Evolutionary conservation across 2,113 vertebrate species (phyloP), one percentile per base, ranked within the genome.

Genomic region (Pandion haliaetus): DNA sequence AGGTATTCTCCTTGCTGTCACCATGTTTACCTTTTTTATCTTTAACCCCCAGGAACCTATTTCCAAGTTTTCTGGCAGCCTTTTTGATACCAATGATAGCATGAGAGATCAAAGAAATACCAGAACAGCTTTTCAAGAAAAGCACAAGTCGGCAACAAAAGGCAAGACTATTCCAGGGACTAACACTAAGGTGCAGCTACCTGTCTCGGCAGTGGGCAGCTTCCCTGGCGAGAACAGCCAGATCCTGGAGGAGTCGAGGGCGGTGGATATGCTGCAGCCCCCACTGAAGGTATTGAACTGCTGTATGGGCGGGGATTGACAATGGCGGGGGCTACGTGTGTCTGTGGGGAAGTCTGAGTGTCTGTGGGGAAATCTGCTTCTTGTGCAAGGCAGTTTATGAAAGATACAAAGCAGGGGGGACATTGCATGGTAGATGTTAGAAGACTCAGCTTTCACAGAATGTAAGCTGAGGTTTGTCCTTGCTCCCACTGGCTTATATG

Each of bases 1-100:
- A 40, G 36, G 11, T 57, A n/a, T 66, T 85, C 28, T 67, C 26
- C 58, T 93, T 94, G 86, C 63, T 62, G 50, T 88, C 14, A 1
- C 52, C 4, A 3, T 82, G 14, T 54, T 93, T 80, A 82, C 70
- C 50, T 59, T 89, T 91, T 85, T 92, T 59, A 45, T 90, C 79
- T 88, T 91, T 89, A 84, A 94, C 69, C 69, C 61, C 29, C 76
- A 99, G 98, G 97, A 98, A 31, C 94, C 94, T 18, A 63, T 87
- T 40, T 95, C 94, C 89, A 97, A 97, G 96, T 98, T 97, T 97
- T 96, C 97, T 1, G 94, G 91, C 67, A 97, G 95, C 73, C 89
- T 98, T 62, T 98, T 98, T 79, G 97, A 96, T 65, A 79, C 47
- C 3, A 49, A 93, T 1, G 73, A 92, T 21, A 76, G 55, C 11